phyloP scores from a whole-genome alignment of 2,888 invertebrate species.

The Drosophila lacicola region DNA sequence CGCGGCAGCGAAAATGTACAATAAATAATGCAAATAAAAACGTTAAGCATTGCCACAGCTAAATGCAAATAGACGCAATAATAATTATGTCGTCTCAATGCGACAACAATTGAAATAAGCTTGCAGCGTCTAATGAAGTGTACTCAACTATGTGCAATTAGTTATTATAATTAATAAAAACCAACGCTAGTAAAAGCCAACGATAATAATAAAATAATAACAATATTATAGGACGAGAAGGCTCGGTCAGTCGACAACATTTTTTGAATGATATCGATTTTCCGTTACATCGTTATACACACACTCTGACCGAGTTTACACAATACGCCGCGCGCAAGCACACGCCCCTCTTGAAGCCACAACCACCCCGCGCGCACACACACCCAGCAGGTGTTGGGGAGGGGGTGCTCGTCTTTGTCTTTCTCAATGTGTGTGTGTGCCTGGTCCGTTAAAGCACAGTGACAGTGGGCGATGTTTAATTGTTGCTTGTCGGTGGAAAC shows the following conservation, averaged over 20 bases:
- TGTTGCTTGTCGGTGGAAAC: constrained; percentile 32
- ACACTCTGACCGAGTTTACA: constrained; percentile 77
- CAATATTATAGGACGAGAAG: neutral
- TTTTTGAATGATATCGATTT: constrained; percentile 71
- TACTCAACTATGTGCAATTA: neutral
- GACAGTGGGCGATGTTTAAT: constrained; percentile 44
- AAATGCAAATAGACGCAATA: constrained; percentile 14
- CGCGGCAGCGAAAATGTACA: constrained; percentile 42
- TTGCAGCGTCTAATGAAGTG: neutral
- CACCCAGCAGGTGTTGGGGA: constrained; percentile 10
- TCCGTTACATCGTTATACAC: constrained; percentile 81
- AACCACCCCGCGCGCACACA: constrained; percentile 5
- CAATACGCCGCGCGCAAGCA: constrained; percentile 58
- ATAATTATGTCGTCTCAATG: constrained; percentile 5
- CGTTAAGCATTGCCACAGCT: constrained; percentile 17
- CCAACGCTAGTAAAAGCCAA: too few species aligned
- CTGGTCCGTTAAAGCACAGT: constrained; percentile 35
- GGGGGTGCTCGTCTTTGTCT: constrained; percentile 14
- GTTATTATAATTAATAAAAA: neutral
- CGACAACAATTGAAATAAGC: constrained; percentile 18
- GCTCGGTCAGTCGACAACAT: constrained; percentile 63
- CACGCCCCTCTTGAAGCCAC: constrained; percentile 53
- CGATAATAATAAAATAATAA: neutral
- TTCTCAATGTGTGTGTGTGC: constrained; percentile 22
- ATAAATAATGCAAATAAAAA: constrained; percentile 13